Evolutionary conservation across 1,140 invertebrate species (phyloP).

Genomic region (Hydropsyche tenuis): DNA sequence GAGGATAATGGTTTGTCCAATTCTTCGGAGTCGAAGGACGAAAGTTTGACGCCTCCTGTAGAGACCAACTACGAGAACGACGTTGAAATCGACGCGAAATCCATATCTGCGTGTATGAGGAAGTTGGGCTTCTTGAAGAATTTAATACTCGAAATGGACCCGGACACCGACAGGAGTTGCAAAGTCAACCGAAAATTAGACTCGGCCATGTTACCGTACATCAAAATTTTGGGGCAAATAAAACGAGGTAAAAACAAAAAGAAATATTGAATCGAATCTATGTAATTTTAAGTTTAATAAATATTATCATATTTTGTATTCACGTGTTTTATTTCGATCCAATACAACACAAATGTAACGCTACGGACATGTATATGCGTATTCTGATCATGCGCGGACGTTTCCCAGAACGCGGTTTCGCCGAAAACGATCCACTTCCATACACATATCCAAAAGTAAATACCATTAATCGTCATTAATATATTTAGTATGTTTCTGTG

Average conservation of each 20-base stretch:
- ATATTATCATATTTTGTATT: neutral
- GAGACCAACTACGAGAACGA: neutral
- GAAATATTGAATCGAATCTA: neutral
- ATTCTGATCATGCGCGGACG: no score
- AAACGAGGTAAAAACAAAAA: neutral
- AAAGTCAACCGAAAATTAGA: neutral
- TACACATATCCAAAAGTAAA: neutral
- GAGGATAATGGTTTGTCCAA: neutral
- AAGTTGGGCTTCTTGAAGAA: neutral
- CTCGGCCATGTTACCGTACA: neutral
- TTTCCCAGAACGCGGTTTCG: no score
- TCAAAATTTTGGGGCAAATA: neutral
- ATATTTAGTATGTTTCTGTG: conserved; percentile 5
- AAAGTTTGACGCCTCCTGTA: no score
- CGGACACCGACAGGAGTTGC: neutral
- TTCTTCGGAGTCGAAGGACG: no score
- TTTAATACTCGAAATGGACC: neutral
- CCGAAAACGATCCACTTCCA: no score
- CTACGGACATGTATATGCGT: no score
- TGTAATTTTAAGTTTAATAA: neutral
- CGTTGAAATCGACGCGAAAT: neutral
- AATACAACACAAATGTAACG: no score
- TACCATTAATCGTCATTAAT: neutral
- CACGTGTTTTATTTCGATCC: neutral
- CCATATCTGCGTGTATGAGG: neutral